Evolutionary conservation across 2,888 invertebrate species (phyloP).

Genomic region (Stenodema calcarata): DNA sequence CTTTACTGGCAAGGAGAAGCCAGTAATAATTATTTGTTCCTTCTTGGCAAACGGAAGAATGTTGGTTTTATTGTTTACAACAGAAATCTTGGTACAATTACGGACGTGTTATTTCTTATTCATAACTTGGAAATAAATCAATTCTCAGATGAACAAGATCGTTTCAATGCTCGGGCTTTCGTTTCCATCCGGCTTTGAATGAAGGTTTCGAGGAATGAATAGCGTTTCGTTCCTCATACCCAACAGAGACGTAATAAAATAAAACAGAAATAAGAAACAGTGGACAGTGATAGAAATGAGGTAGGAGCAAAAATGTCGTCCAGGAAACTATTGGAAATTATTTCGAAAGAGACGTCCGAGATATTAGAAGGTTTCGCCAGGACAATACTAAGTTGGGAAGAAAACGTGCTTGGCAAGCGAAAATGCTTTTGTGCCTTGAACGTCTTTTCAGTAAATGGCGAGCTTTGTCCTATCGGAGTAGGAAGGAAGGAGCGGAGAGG

Average conservation of each 20-base stretch:
- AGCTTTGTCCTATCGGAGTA: constrained; percentile 2
- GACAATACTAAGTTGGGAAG: not conserved
- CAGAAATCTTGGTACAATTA: not conserved
- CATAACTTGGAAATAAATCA: not conserved
- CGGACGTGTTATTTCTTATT: not conserved
- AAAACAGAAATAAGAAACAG: not conserved
- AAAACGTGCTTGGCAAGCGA: not conserved
- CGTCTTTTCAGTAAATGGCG: not conserved
- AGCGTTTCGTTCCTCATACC: not conserved
- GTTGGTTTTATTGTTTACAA: not conserved
- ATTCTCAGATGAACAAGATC: not conserved
- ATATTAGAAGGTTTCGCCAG: not conserved
- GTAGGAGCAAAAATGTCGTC: constrained; percentile 1
- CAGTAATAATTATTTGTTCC: no score
- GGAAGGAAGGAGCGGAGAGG: no score
- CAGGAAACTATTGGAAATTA: constrained; percentile 21
- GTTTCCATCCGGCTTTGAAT: not conserved
- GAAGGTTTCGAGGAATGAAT: not conserved
- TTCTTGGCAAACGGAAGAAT: not conserved
- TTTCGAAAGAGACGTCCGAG: not conserved
- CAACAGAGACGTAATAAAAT: not conserved
- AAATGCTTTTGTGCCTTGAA: not conserved
- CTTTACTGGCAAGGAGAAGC: no score
- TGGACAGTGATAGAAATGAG: not conserved
- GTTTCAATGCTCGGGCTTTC: not conserved